Percentiles rank a stretch among this genome's conserved stretches.
phyloP scores from a whole-genome alignment of 2,888 invertebrate species.

The Parnassius glacialis region DNA sequence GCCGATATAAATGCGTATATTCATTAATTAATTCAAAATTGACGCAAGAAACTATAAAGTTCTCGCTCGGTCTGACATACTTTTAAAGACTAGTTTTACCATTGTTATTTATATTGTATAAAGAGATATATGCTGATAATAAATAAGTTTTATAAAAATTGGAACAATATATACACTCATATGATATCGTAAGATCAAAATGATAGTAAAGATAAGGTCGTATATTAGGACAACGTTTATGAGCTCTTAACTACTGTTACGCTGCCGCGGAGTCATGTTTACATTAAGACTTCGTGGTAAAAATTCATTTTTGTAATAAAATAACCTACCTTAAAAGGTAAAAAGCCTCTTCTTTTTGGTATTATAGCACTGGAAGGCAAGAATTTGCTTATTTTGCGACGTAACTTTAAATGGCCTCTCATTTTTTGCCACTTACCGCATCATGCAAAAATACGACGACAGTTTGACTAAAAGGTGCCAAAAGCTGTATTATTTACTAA shows the following conservation, averaged over 20 bases:
- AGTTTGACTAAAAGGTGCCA: slow-evolving; percentile 36
- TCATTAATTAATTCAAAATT: slow-evolving; percentile 72
- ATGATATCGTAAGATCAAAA: not conserved
- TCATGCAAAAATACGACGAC: slow-evolving; percentile 33
- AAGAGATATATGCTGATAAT: no score
- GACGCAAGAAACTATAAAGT: slow-evolving; percentile 66
- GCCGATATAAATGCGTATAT: slow-evolving; percentile 59
- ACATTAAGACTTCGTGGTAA: slow-evolving; percentile 34
- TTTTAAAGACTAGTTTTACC: no score
- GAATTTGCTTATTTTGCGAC: slow-evolving; percentile 42
- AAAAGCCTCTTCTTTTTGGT: slow-evolving; percentile 37
- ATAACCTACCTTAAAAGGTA: slow-evolving; percentile 40
- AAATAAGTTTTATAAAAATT: no score
- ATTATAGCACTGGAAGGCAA: slow-evolving; percentile 37
- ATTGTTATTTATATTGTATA: not conserved
- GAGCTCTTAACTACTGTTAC: slow-evolving; percentile 25
- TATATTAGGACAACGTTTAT: slow-evolving; percentile 10
- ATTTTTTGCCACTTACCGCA: slow-evolving; percentile 39
- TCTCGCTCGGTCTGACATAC: no score
- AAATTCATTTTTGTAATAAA: slow-evolving; percentile 40
- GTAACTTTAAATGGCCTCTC: slow-evolving; percentile 37
- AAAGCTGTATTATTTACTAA: slow-evolving; percentile 32
- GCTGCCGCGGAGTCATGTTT: slow-evolving; percentile 32
- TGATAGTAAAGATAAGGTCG: not conserved
- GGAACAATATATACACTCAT: no score